Evolutionary conservation across 2,888 invertebrate genomes (phyloP).

Genomic region (Sminthurides aquaticus): DNA sequence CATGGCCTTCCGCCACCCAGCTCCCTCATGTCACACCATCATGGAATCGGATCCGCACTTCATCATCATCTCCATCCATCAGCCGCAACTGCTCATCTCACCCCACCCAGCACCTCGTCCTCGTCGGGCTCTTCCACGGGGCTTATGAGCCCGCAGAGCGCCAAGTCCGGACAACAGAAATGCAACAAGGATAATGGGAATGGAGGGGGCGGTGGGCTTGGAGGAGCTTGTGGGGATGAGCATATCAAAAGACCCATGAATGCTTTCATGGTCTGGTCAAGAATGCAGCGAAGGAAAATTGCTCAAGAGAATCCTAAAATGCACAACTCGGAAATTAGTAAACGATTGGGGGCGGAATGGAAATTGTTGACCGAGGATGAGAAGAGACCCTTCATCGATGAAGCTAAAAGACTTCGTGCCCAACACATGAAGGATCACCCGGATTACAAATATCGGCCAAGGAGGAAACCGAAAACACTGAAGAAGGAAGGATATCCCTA

Average conservation of each 20-base stretch:
- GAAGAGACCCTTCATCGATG: slow-evolving; percentile 89
- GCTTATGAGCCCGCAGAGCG: slow-evolving; percentile 39
- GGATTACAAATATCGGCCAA: slow-evolving; percentile 81
- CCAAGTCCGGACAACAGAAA: slow-evolving; percentile 25
- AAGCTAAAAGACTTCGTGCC: slow-evolving; percentile 75
- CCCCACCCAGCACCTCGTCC: slow-evolving; percentile 41
- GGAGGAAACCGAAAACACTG: slow-evolving; percentile 46
- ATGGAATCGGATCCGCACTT: slow-evolving; percentile 33
- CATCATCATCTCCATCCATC: slow-evolving; percentile 38
- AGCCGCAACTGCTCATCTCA: slow-evolving; percentile 35
- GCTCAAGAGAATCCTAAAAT: slow-evolving; percentile 94
- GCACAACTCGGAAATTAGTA: slow-evolving; percentile 94
- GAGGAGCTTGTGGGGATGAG: slow-evolving; percentile 25
- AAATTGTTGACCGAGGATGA: slow-evolving; percentile 76
- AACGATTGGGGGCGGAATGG: slow-evolving; percentile 85
- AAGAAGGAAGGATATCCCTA: slow-evolving; percentile 82
- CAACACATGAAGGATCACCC: slow-evolving; percentile 87
- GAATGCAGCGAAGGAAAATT: slow-evolving; percentile 77
- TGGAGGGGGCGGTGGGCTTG: slow-evolving; percentile 12
- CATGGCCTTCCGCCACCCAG: slow-evolving; percentile 36
- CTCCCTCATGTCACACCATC: slow-evolving; percentile 34
- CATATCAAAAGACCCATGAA: slow-evolving; percentile 97
- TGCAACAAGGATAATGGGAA: slow-evolving; percentile 15
- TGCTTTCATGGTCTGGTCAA: slow-evolving; percentile 98
- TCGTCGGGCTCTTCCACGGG: slow-evolving; percentile 41